Evolutionary conservation across 1,140 invertebrate species (phyloP).

Genomic region (Saxidomus purpurata): DNA sequence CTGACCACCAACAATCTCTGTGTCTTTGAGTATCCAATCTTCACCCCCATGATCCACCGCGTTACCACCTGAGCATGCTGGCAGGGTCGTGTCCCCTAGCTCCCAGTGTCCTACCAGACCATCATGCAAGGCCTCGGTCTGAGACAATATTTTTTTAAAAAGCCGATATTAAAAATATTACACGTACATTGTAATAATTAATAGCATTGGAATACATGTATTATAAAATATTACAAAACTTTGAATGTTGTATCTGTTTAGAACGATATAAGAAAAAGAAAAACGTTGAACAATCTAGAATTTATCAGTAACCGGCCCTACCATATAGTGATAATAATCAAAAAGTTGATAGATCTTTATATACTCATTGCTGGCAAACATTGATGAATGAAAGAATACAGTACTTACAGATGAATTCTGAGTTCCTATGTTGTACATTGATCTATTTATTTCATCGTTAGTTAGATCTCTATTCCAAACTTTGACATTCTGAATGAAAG

Average conservation of each 20-base stretch:
- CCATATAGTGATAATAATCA: too few relatives aligned
- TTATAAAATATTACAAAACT: neutral
- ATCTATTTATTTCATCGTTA: conserved; percentile 61
- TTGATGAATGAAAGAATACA: too few relatives aligned
- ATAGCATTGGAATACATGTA: neutral
- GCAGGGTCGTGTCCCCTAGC: conserved; percentile 70
- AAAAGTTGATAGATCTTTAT: too few relatives aligned
- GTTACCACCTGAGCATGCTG: conserved; percentile 71
- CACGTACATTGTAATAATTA: too few relatives aligned
- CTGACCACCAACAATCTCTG: conserved; percentile 70
- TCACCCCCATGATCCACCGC: conserved; percentile 74
- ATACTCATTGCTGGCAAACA: too few relatives aligned
- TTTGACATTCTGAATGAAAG: conserved; percentile 75
- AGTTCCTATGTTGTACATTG: conserved; percentile 72
- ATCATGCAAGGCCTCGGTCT: conserved; percentile 72
- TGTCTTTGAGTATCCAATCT: conserved; percentile 75
- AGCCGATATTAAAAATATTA: neutral
- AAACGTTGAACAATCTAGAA: too few relatives aligned
- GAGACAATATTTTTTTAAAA: too few relatives aligned
- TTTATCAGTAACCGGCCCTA: too few relatives aligned
- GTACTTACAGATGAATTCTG: conserved; percentile 35
- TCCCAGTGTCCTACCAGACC: conserved; percentile 80
- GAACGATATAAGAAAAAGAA: too few relatives aligned
- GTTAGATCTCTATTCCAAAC: conserved; percentile 75
- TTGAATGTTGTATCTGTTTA: too few relatives aligned